Evolutionary conservation across 2,113 vertebrate genomes (phyloP), one percentile per base, ranked within the genome.

Genomic region (Sinocyclocheilus maitianheensis): DNA sequence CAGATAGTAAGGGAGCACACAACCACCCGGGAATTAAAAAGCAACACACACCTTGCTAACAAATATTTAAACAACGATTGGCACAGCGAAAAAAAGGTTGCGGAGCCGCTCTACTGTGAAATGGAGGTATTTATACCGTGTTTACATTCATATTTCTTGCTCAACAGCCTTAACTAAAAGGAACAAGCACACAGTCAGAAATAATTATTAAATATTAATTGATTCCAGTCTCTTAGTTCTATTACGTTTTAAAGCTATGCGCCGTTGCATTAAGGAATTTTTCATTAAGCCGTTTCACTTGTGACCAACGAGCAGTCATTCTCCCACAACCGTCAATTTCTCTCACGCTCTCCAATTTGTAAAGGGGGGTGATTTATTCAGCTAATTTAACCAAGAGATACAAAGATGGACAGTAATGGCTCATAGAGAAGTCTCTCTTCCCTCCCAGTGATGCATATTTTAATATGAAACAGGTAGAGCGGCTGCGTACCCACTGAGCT

Each of bases 201-300:
- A 75, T 82, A 80, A 79, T 85, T 48, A 75, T 88, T 78, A 87
- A 85, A 67, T 87, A 87, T 88, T 76, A 75, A 90, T 88, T 88
- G 65, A 82, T 85, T 84, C 26, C 46, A 4, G 53, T 75, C 79
- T 84, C 46, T 75, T 79, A 80, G 55, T 78, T 84, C 48, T 48
- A 78, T 80, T 53, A 16, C 34, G 79, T 71, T 87, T 80, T 88
- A 88, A 80, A 74, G 79, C 51, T 43, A 60, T 1, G 16, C 76
- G 26, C 40, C 11, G 53, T 83, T 83, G 72, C 83, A 85, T 85
- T 89, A 83, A 85, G 62, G 37, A 60, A n/a, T 87, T 85, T 53
- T 26, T 26, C 72, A 48, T 86, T 75, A n/a, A 22, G 34, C 55
- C 20, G 5, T 71, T 81, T 46, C 43, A 10, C 30, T 34, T 34